Conservation (phyloP, 2,888 invertebrate genomes). For the Venustoraphidia nigricollis region DNA sequence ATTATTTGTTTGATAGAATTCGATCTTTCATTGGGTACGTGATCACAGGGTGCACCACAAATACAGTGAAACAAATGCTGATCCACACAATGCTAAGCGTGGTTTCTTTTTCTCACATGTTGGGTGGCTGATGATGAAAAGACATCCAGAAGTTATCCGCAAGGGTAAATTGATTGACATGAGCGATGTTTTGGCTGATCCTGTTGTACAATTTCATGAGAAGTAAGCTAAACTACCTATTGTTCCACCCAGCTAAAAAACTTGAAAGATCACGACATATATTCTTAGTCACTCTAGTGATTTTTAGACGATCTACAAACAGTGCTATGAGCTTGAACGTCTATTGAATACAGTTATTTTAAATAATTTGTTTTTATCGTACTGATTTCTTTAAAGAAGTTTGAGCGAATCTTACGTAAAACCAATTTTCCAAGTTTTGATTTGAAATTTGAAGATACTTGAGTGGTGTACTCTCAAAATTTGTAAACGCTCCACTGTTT, state of each 20-base stretch:
- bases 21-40: slow-evolving; percentile 26
- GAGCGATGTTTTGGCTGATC: slow-evolving; percentile 26
- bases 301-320: too few relatives aligned
- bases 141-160: slow-evolving; percentile 20
- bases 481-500: too few relatives aligned
- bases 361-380: too few relatives aligned
- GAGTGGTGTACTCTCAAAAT: too few relatives aligned
- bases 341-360: too few relatives aligned
- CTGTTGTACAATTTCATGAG: slow-evolving; percentile 25
- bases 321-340: too few relatives aligned
- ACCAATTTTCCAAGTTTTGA: too few relatives aligned
- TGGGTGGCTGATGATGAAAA: slow-evolving; percentile 32
- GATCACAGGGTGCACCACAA: slow-evolving; percentile 29
- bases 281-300: too few relatives aligned
- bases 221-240: slow-evolving; percentile 6
- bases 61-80: slow-evolving; percentile 28
- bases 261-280: not conserved
- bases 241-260: slow-evolving; percentile 7
- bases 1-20: slow-evolving; percentile 19
- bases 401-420: too few relatives aligned
- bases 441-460: too few relatives aligned
- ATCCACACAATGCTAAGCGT: slow-evolving; percentile 26
- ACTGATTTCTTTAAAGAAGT: too few relatives aligned
- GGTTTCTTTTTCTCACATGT: slow-evolving; percentile 37
- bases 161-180: slow-evolving; percentile 27